Conservation (phyloP, 2,888 invertebrate species). For the Lasioglossum zephyrum region DNA sequence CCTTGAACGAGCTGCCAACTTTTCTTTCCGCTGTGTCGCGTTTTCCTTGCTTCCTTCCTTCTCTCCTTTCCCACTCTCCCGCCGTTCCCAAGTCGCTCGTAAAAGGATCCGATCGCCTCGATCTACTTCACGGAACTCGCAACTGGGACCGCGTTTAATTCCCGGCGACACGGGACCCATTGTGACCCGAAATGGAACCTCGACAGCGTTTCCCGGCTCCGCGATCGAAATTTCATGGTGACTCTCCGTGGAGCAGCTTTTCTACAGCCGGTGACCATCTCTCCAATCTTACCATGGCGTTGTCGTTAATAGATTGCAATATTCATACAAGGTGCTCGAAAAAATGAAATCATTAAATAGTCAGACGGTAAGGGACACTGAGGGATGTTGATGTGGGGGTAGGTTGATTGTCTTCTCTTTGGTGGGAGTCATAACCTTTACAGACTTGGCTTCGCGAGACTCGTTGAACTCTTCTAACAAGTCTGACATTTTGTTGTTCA, state of each 20-base stretch:
- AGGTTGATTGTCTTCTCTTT: no score
- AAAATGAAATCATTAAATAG: no score
- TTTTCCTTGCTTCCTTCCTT: background rate
- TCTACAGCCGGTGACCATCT: no score
- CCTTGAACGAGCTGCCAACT: background rate
- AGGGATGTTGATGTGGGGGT: no score
- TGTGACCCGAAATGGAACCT: conserved; percentile 20
- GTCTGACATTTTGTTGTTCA: no score
- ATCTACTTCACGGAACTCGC: conserved; percentile 3
- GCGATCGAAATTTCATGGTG: conserved; percentile 6
- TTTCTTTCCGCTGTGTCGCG: background rate
- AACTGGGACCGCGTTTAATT: conserved; percentile 35
- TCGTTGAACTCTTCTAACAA: no score
- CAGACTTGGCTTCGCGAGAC: no score
- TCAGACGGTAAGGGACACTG: no score
- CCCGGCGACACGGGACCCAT: conserved; percentile 2
- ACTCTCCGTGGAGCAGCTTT: background rate
- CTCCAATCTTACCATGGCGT: background rate
- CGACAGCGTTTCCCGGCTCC: background rate
- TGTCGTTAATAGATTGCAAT: background rate
- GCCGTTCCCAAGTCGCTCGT: conserved; percentile 16
- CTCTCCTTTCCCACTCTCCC: no score
- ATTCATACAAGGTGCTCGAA: background rate
- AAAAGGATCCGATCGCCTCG: conserved; percentile 19
- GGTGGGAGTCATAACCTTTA: no score